Evolutionary conservation across 2,113 vertebrate genomes (phyloP).

Genomic region (Tinamus guttatus): DNA sequence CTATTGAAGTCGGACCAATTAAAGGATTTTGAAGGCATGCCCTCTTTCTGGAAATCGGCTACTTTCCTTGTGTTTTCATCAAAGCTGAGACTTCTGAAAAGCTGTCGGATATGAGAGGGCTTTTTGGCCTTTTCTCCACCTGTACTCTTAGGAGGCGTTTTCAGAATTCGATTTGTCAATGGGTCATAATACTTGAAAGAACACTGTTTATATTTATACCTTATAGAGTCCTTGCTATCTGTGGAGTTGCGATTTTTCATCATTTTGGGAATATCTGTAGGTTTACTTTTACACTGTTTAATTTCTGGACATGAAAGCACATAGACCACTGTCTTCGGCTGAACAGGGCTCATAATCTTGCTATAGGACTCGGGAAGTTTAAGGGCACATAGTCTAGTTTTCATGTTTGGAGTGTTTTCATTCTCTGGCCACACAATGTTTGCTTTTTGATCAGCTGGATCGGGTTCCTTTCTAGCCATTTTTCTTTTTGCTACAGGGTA

Average conservation of each 20-base stretch:
- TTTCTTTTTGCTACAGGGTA: constrained; percentile 79
- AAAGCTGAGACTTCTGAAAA: constrained; percentile 82
- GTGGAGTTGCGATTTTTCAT: constrained; percentile 71
- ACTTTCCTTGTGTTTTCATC: constrained; percentile 78
- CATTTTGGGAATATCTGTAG: constrained; percentile 48
- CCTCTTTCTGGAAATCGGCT: constrained; percentile 48
- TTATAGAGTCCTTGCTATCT: constrained; percentile 72
- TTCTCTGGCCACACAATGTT: constrained; percentile 27
- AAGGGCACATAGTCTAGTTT: constrained; percentile 73
- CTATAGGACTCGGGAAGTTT: constrained; percentile 81
- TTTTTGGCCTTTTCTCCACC: constrained; percentile 55
- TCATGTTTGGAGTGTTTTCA: constrained; percentile 80
- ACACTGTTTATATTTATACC: constrained; percentile 85
- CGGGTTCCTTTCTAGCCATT: constrained; percentile 43
- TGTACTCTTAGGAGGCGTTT: constrained; percentile 74
- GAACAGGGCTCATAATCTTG: constrained; percentile 83
- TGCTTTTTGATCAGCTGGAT: constrained; percentile 37
- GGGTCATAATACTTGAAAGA: constrained; percentile 85
- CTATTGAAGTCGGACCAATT: constrained; percentile 55
- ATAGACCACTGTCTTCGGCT: constrained; percentile 85
- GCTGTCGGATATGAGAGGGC: constrained; percentile 75
- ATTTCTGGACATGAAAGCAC: constrained; percentile 84
- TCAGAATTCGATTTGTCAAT: constrained; percentile 82
- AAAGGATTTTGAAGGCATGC: constrained; percentile 44
- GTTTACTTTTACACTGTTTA: constrained; percentile 65